phyloP scores from a whole-genome alignment of 2,888 invertebrate species.

The Trissoscelio sp. region DNA sequence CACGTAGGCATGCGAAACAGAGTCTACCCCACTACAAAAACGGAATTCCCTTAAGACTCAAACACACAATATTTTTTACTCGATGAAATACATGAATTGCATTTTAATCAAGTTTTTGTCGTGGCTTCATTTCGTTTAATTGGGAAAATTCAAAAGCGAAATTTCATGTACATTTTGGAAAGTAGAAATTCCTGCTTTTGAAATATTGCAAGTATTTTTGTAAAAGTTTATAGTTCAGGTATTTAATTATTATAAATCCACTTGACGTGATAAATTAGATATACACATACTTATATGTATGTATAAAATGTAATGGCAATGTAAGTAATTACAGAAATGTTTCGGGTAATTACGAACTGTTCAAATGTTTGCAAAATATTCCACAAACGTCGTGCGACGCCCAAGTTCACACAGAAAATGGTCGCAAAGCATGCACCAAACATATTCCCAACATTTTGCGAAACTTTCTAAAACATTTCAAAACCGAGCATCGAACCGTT shows the following conservation, averaged over 20 bases:
- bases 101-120: constrained; percentile 24
- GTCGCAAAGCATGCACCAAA: constrained; percentile 53
- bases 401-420: constrained; percentile 43
- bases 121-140: constrained; percentile 8
- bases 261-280: constrained; percentile 4
- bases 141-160: background rate
- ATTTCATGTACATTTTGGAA: background rate
- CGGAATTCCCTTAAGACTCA: constrained; percentile 64
- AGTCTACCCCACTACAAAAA: constrained; percentile 58
- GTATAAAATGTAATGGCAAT: constrained; percentile 35
- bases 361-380: constrained; percentile 44
- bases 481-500: constrained; percentile 45
- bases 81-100: constrained; percentile 14
- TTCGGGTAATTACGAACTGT: constrained; percentile 37
- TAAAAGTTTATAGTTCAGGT: no score
- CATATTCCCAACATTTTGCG: constrained; percentile 48
- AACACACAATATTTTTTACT: constrained; percentile 59
- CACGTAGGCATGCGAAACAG: constrained; percentile 62
- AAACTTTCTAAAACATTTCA: constrained; percentile 59
- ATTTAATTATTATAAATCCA: background rate
- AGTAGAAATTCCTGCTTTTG: no score
- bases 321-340: constrained; percentile 45
- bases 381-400: constrained; percentile 18
- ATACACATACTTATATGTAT: no score
- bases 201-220: no score